Base-by-base conservation (phyloP, 1,140 invertebrate genomes). In the Antheraea pernyi region DNA sequence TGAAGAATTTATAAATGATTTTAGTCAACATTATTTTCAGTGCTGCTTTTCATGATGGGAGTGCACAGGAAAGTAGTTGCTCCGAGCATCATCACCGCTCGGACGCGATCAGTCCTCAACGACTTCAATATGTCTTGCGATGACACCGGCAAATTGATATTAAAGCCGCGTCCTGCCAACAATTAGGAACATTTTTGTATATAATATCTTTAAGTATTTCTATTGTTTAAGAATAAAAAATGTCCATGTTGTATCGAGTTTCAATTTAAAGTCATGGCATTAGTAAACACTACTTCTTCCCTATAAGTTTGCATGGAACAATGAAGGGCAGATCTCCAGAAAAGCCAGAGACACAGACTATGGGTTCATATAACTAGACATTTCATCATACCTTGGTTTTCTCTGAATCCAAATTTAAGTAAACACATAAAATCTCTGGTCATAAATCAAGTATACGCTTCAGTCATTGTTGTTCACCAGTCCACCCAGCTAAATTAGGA, bases 121-220 rank as follows among this genome's bases (percentile, higher is more conserved):
- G 98, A 99, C 90, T 99, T 99, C 87, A 99, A 99, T 88, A 99
- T 99, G 98, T 99, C 97, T 61, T 99, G 98, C 93, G 98, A 99
- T 92, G 98, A 99, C 84, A 98, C 97, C 67, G 98, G 98, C 72
- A 98, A 98, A 91, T 92, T 98, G 16, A 98, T 98, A 75, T 89
- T 98, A 0, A 97, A 97, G 87, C 97, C 97, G 7, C 88, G 96
- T 64, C 96, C 96, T 16, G 94, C 95, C 60, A 88, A 88, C 73
- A 85, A 63, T 53, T 85, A 69, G 62, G 3, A 60, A 63, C 60
- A 61, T 22, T 61, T 30, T 30, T 61, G 19, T 61, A 61, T 30
- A 61, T 22, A 61, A 16, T 61, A 61, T 61, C 60, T 53, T 53
- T 53, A 53, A 53, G 46, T 53, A 13, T 42, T 8, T 16, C 0